A percentile compares a stretch with the other conserved stretches of the same genome.
These are phyloP conservation scores for Octomys mimax DNA, from an alignment of 2,797 vertebrate genomes.

Conservation along the genomic window DNA sequence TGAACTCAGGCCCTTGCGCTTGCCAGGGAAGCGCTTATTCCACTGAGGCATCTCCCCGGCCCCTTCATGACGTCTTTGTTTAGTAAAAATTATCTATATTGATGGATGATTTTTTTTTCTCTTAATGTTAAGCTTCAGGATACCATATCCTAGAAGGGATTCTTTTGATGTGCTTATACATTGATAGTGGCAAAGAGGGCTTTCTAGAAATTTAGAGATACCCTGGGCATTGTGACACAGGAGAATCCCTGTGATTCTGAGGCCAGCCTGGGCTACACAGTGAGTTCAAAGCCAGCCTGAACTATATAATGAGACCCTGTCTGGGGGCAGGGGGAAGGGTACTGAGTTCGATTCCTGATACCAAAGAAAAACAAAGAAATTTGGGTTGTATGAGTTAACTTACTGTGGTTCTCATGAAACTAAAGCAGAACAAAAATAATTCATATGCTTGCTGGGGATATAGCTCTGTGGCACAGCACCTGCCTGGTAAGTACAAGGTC, in stretches of 20 bases:
- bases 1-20: no score
- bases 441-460: no score
- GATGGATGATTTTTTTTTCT: slow-evolving; percentile 15
- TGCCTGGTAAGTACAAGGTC: no score
- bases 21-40: no score
- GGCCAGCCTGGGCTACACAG: not conserved
- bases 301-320: not conserved
- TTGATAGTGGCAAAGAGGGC: not conserved
- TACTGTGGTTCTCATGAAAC: no score
- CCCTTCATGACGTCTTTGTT: slow-evolving; percentile 21
- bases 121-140: not conserved
- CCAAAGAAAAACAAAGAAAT: no score
- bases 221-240: not conserved
- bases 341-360: no score
- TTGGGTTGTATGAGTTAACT: no score
- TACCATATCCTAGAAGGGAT: not conserved
- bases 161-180: not conserved
- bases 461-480: no score
- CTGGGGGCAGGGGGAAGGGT: no score
- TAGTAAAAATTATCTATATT: slow-evolving; percentile 44
- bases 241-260: not conserved
- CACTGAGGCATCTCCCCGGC: no score
- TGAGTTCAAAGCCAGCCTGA: not conserved
- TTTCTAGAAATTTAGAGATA: slow-evolving; percentile 57
- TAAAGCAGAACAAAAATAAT: no score